These are phyloP conservation scores for Chesias legatella DNA, from an alignment of 2,888 invertebrate genomes.

Conservation along the genomic window DNA sequence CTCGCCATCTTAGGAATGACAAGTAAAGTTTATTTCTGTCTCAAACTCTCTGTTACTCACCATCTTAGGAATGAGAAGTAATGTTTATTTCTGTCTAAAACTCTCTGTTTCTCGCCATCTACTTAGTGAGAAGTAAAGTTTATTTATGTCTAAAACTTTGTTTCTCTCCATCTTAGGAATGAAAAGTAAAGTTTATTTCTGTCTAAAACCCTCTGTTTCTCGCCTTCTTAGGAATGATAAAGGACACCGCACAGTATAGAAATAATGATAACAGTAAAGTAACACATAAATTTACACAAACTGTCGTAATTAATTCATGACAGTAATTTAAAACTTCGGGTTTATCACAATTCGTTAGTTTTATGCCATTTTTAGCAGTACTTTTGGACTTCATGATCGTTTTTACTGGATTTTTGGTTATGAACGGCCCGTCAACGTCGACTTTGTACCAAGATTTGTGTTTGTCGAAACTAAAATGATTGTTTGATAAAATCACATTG, in stretches of 20 bases:
- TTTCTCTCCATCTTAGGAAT: too few species aligned
- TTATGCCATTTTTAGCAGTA: not conserved
- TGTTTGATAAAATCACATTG: not conserved
- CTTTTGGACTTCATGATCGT: conserved; percentile 10
- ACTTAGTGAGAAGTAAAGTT: too few species aligned
- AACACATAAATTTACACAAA: conserved; percentile 25
- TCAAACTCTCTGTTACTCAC: too few species aligned
- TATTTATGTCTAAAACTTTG: too few species aligned
- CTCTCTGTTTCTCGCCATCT: too few species aligned
- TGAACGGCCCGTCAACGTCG: conserved; percentile 40
- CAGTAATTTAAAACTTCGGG: conserved; percentile 15
- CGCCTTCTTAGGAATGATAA: conserved; percentile 21
- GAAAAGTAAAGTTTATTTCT: conserved; percentile 4
- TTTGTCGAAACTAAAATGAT: conserved; percentile 31
- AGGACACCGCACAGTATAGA: conserved; percentile 30
- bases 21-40: too few species aligned
- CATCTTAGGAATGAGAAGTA: too few species aligned
- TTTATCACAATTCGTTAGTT: conserved; percentile 1
- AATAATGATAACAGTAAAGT: conserved; percentile 29
- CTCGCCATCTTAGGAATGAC: too few species aligned
- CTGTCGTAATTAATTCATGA: conserved; percentile 20
- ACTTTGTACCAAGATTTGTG: conserved; percentile 50
- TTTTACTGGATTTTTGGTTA: conserved; percentile 28
- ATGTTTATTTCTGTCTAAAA: too few species aligned
- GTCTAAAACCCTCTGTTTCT: conserved; percentile 7